Evolutionary conservation across 2,888 invertebrate species (phyloP).

Genomic region (Clitarchus hookeri): DNA sequence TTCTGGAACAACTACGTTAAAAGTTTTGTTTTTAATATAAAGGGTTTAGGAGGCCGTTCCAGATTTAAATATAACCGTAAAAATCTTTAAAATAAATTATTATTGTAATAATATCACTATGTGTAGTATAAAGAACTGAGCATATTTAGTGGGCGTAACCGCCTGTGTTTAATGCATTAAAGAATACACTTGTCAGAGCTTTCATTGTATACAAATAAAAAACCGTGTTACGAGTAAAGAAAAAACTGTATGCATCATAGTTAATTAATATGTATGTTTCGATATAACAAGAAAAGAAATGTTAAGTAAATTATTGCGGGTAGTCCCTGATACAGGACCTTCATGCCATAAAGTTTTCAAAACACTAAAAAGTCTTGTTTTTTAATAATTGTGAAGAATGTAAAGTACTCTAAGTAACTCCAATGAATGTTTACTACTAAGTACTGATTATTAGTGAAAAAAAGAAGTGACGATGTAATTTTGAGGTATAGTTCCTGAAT

Average conservation of each 20-base stretch:
- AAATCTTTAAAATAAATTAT: conserved; percentile 17
- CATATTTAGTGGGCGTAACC: not conserved
- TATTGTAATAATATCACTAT: conserved; percentile 19
- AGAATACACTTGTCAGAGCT: conserved; percentile 28
- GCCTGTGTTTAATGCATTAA: conserved; percentile 1
- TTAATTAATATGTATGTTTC: conserved; percentile 36
- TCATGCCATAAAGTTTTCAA: not conserved
- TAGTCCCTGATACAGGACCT: conserved; percentile 29
- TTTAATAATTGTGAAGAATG: conserved; percentile 4
- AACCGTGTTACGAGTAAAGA: conserved; percentile 17
- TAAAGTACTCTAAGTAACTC: not conserved
- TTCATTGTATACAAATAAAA: conserved; percentile 35
- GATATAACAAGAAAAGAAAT: conserved; percentile 32
- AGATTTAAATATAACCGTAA: not conserved
- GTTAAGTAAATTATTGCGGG: conserved; percentile 33
- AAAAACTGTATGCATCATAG: conserved; percentile 33
- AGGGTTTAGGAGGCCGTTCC: conserved; percentile 22
- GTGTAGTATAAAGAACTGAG: conserved; percentile 22
- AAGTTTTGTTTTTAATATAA: not conserved
- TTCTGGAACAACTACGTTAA: not conserved
- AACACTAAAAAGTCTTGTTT: conserved; percentile 10
- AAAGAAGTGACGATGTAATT: conserved; percentile 11
- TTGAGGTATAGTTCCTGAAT: conserved; percentile 26
- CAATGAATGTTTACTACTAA: conserved; percentile 21
- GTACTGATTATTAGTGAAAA: not conserved